Percentiles rank a stretch among this genome's conserved stretches.
phyloP scores from a whole-genome alignment of 2,113 vertebrate species.

The Phoenicopterus ruber region DNA sequence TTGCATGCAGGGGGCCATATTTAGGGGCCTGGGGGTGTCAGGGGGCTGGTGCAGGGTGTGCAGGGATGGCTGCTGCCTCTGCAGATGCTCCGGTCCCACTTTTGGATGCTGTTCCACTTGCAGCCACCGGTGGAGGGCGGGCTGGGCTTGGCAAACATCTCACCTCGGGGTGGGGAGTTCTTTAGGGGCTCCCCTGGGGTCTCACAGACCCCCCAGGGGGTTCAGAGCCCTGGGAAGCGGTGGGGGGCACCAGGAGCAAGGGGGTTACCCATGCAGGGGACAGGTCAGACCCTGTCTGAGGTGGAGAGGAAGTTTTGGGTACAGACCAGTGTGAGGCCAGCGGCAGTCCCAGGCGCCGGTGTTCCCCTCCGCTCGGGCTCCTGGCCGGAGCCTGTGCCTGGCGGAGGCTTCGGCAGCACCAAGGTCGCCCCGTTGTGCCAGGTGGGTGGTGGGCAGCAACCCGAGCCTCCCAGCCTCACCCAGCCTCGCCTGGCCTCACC shows the following conservation, averaged over 20 bases:
- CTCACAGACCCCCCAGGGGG: rapidly evolving
- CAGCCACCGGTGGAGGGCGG: conserved; percentile 41
- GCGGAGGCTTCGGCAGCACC: rapidly evolving
- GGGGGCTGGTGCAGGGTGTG: not conserved
- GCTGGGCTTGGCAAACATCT: not conserved
- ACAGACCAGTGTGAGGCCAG: not conserved
- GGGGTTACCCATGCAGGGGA: rapidly evolving
- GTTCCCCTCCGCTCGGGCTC: rapidly evolving
- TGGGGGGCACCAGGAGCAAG: not conserved
- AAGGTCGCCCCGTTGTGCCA: not conserved
- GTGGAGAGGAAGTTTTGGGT: not conserved
- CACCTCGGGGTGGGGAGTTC: not conserved
- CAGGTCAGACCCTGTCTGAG: not conserved
- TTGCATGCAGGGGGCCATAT: not conserved
- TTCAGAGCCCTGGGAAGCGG: not conserved
- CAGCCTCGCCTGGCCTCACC: too few species aligned
- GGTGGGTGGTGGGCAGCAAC: rapidly evolving
- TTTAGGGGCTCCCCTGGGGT: not conserved
- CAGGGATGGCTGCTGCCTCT: not conserved
- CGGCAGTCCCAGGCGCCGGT: not conserved
- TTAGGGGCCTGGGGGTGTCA: not conserved
- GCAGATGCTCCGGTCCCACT: not conserved
- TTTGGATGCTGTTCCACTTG: not conserved
- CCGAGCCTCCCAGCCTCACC: not conserved
- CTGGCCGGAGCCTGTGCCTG: not conserved